Evolutionary conservation across 1,140 invertebrate genomes (phyloP).

Genomic region (Leptopilina boulardi): DNA sequence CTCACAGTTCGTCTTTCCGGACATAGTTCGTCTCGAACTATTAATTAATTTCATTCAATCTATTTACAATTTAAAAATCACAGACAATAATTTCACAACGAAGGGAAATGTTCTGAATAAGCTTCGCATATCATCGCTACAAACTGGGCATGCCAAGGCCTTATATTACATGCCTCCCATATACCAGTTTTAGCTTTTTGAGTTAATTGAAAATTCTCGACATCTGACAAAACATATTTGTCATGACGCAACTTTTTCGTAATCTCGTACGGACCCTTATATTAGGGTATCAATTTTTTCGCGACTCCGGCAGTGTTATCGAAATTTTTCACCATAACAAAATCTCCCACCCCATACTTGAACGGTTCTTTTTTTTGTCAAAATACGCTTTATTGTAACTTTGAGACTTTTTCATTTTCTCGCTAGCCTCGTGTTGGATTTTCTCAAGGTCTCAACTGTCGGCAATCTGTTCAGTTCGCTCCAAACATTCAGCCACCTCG

Average conservation of each 20-base stretch:
- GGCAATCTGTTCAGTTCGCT: background rate
- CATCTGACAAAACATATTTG: background rate
- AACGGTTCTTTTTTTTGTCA: background rate
- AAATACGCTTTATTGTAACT: background rate
- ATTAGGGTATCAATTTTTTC: conserved; percentile 26
- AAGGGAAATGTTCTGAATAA: too few relatives aligned
- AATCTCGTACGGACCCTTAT: conserved; percentile 27
- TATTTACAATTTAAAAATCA: too few relatives aligned
- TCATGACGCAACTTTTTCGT: conserved; percentile 10
- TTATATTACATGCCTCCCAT: background rate
- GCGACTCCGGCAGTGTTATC: conserved; percentile 1
- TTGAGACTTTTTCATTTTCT: background rate
- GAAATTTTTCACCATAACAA: conserved; percentile 12
- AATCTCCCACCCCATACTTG: conserved; percentile 14
- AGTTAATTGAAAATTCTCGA: conserved; percentile 28
- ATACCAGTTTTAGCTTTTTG: conserved; percentile 10
- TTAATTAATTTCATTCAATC: too few relatives aligned
- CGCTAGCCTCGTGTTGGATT: background rate
- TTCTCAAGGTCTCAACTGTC: background rate
- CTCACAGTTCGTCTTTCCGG: too few relatives aligned
- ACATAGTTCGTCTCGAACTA: too few relatives aligned
- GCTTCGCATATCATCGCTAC: too few relatives aligned
- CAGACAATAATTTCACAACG: too few relatives aligned
- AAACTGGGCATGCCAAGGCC: background rate
- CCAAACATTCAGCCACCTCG: background rate